Percentiles rank a stretch among this genome's conserved stretches.
phyloP scores from a whole-genome alignment of 2,888 invertebrate species.

The Barypeithes pellucidus region DNA sequence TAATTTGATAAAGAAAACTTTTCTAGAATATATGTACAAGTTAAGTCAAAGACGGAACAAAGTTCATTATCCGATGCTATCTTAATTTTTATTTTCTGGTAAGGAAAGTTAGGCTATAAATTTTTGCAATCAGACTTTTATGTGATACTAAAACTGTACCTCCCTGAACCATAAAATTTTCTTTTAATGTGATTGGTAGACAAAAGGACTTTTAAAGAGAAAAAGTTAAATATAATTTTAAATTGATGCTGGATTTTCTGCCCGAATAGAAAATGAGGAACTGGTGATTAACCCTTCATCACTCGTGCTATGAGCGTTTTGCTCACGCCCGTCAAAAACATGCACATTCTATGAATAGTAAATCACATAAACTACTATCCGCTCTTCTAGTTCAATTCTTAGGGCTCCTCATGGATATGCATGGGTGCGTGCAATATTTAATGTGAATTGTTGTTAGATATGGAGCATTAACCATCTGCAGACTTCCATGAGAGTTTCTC shows the following conservation, averaged over 20 bases:
- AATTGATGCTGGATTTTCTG: not conserved
- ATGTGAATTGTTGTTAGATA: no score
- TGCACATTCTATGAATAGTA: no score
- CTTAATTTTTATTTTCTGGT: conserved; percentile 38
- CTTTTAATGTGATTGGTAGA: conserved; percentile 16
- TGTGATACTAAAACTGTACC: conserved; percentile 33
- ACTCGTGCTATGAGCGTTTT: no score
- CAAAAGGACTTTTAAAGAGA: not conserved
- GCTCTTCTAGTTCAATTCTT: no score
- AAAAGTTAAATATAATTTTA: not conserved
- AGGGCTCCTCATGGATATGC: no score
- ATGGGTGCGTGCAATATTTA: no score
- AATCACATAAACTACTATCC: no score
- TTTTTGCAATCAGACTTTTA: conserved; percentile 35
- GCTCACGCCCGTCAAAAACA: no score
- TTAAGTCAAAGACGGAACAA: conserved; percentile 26
- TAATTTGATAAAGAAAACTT: conserved; percentile 28
- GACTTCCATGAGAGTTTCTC: no score
- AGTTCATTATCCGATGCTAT: conserved; percentile 38
- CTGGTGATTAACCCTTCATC: no score
- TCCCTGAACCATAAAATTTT: conserved; percentile 14
- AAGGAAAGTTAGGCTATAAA: conserved; percentile 32
- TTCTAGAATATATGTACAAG: conserved; percentile 27
- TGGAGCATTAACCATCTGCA: no score
- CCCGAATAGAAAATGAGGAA: no score